phyloP scores from a whole-genome alignment of 2,888 invertebrate genomes.

The Rugalucina vietnamica region DNA sequence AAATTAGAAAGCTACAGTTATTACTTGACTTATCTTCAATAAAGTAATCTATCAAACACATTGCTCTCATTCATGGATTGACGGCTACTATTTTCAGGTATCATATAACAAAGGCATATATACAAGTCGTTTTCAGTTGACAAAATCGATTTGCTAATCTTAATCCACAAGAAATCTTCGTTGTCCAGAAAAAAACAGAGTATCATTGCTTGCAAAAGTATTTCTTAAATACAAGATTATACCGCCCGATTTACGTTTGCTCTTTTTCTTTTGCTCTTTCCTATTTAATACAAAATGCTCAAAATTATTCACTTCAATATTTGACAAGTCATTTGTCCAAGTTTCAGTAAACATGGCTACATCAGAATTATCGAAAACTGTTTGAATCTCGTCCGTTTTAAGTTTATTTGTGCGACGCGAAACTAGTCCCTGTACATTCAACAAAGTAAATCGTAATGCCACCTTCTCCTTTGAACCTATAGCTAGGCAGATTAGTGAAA shows the following conservation, averaged over 20 bases:
- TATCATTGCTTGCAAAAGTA: not conserved
- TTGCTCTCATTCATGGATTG: too few species aligned
- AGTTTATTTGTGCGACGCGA: not conserved
- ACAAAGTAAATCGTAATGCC: not conserved
- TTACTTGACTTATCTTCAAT: too few species aligned
- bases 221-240: not conserved
- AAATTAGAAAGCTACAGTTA: too few species aligned
- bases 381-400: not conserved
- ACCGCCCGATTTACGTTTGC: not conserved
- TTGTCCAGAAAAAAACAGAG: not conserved
- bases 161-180: not conserved
- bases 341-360: not conserved
- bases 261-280: not conserved
- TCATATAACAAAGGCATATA: not conserved
- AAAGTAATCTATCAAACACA: too few species aligned
- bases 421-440: not conserved
- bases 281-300: slow-evolving; percentile 1
- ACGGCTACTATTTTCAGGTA: too few species aligned
- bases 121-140: not conserved
- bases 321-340: not conserved
- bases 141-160: too few species aligned
- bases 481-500: too few species aligned
- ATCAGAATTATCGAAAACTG: not conserved
- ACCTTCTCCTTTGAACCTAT: not conserved
- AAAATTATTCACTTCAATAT: not conserved